Evolutionary conservation across 30 jellyfish, hydroid and myxozoan genomes (phyloP).

Genomic region (Aurelia aurita): DNA sequence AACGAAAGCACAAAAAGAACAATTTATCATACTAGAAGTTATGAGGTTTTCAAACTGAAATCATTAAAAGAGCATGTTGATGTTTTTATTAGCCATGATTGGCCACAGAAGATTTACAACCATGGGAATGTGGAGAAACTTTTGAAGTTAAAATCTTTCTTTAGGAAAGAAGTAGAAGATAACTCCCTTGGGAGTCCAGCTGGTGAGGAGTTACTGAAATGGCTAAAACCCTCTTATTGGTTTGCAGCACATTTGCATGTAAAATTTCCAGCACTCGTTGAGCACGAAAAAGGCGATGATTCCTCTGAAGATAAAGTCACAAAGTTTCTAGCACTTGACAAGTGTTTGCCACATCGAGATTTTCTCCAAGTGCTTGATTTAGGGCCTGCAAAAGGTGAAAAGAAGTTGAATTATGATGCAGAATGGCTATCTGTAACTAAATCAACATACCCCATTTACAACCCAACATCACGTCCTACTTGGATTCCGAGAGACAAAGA

Average conservation of each 20-base stretch:
- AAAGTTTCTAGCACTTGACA: slow-evolving; percentile 92
- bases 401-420: slow-evolving; percentile 68
- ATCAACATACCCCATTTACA: slow-evolving; percentile 45
- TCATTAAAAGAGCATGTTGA: slow-evolving; percentile 65
- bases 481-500: slow-evolving; percentile 66
- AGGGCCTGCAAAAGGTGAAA: slow-evolving; percentile 65
- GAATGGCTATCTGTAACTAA: slow-evolving; percentile 87
- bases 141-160: slow-evolving; percentile 71
- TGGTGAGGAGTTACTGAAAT: slow-evolving; percentile 73
- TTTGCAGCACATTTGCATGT: slow-evolving; percentile 97
- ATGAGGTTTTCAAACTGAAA: slow-evolving; percentile 88
- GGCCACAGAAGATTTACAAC: slow-evolving; percentile 94
- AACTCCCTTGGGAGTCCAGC: slow-evolving; percentile 93
- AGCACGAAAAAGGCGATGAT: slow-evolving; percentile 54
- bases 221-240: slow-evolving; percentile 88
- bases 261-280: slow-evolving; percentile 89
- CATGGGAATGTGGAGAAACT: slow-evolving; percentile 83
- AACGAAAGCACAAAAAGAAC: slow-evolving; percentile 91
- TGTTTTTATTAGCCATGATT: slow-evolving; percentile 93
- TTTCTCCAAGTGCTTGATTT: slow-evolving; percentile 81
- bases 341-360: slow-evolving; percentile 88
- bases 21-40: slow-evolving; percentile 87
- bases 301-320: slow-evolving; percentile 24
- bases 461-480: slow-evolving; percentile 64
- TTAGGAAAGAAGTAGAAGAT: slow-evolving; percentile 76